Percentiles rank a stretch among this genome's conserved stretches.
phyloP scores from a whole-genome alignment of 2,888 invertebrate species.

The Drosophila mulleri region DNA sequence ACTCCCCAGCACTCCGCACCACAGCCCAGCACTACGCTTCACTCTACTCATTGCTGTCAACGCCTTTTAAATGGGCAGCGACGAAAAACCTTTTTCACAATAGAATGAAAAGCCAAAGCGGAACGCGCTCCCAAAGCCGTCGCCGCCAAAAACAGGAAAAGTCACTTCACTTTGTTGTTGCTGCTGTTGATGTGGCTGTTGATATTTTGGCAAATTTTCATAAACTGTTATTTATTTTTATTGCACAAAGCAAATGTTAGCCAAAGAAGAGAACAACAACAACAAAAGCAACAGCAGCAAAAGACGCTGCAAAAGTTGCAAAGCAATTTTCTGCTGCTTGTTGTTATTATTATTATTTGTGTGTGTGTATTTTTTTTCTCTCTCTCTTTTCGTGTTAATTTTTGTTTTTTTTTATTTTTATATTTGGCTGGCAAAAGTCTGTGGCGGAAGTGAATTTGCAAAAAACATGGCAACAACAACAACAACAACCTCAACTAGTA shows the following conservation, averaged over 20 bases:
- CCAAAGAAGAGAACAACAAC: slow-evolving; percentile 20
- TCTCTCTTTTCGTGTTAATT: slow-evolving; percentile 40
- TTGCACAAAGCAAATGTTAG: slow-evolving; percentile 70
- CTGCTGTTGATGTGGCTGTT: slow-evolving; percentile 46
- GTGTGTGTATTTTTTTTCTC: slow-evolving; percentile 14
- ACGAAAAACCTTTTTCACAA: slow-evolving; percentile 63
- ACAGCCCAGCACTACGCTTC: not conserved
- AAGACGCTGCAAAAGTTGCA: slow-evolving; percentile 56
- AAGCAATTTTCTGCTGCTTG: slow-evolving; percentile 70
- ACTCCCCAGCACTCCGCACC: not conserved
- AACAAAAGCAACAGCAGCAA: slow-evolving; percentile 7
- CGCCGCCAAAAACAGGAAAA: slow-evolving; percentile 71
- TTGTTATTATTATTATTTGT: slow-evolving; percentile 48
- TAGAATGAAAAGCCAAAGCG: slow-evolving; percentile 51
- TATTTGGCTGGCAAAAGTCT: slow-evolving; percentile 54
- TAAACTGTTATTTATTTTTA: slow-evolving; percentile 80
- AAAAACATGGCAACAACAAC: slow-evolving; percentile 56
- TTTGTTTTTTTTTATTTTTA: slow-evolving; percentile 36
- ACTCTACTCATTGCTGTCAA: slow-evolving; percentile 58
- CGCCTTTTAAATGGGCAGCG: slow-evolving; percentile 77
- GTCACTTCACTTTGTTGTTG: slow-evolving; percentile 60
- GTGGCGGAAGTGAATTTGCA: slow-evolving; percentile 77
- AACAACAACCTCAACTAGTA: slow-evolving; percentile 7
- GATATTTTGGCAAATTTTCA: slow-evolving; percentile 81
- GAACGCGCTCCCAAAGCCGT: slow-evolving; percentile 52